phyloP scores from a whole-genome alignment of 1,140 invertebrate genomes.

The Octopus sinensis region DNA sequence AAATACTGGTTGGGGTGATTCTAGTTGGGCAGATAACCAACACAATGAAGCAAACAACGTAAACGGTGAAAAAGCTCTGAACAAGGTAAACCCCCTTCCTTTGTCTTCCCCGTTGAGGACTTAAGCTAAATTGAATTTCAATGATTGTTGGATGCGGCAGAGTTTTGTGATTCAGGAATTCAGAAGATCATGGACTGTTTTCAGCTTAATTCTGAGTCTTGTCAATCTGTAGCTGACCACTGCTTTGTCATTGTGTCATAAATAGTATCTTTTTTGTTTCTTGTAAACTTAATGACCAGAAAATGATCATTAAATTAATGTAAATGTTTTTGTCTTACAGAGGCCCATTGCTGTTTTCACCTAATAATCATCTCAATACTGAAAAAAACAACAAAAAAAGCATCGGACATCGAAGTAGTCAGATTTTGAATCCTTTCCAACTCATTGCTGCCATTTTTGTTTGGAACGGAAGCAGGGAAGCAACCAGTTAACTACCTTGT shows the following conservation, averaged over 20 bases:
- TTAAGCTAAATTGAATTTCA: too few relatives aligned
- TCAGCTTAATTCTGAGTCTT: too few relatives aligned
- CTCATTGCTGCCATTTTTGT: slow-evolving; percentile 7
- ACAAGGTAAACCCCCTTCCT: not conserved
- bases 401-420: slow-evolving; percentile 10
- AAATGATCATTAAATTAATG: too few relatives aligned
- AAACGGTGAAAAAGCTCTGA: slow-evolving; percentile 1
- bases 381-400: not conserved
- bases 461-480: not conserved
- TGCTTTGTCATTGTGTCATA: too few relatives aligned
- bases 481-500: not conserved
- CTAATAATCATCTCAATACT: not conserved
- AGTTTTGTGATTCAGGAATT: too few relatives aligned
- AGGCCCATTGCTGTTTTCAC: slow-evolving; percentile 4
- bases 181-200: too few relatives aligned
- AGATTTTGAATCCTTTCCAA: slow-evolving; percentile 1
- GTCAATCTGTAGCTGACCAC: too few relatives aligned
- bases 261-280: too few relatives aligned
- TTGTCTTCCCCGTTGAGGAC: too few relatives aligned
- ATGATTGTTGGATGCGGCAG: too few relatives aligned
- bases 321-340: not conserved
- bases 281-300: too few relatives aligned
- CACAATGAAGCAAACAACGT: not conserved
- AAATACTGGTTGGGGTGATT: not conserved
- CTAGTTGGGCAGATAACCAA: not conserved